phyloP scores from a whole-genome alignment of 2,113 vertebrate species.

The Condylura cristata region DNA sequence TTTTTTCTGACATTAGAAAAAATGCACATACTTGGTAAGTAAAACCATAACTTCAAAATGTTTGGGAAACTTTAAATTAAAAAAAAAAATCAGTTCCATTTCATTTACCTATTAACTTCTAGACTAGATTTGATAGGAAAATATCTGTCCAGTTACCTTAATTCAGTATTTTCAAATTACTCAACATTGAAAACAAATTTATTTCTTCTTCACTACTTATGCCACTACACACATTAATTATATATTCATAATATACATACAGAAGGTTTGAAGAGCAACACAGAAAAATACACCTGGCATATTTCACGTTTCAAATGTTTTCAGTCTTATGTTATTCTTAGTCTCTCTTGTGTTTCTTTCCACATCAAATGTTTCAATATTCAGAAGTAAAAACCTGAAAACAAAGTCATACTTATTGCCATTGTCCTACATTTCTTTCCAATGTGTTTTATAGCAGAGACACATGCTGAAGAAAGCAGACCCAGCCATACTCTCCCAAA shows the following conservation, averaged over 20 bases:
- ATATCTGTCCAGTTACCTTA: neutral
- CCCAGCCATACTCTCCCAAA: neutral
- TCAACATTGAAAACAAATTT: constrained; percentile 1
- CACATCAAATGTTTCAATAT: neutral
- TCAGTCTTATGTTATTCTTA: neutral
- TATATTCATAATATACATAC: neutral
- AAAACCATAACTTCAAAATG: constrained; percentile 43
- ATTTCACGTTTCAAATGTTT: neutral
- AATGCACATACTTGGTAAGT: constrained; percentile 31
- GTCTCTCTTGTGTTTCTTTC: neutral
- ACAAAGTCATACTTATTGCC: neutral
- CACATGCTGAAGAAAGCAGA: neutral
- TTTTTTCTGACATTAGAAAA: constrained; percentile 55
- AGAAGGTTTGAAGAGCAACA: neutral
- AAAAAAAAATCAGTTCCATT: neutral
- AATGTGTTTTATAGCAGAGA: neutral
- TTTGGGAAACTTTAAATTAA: neutral
- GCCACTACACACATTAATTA: neutral
- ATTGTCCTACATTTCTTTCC: neutral
- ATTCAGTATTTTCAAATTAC: neutral
- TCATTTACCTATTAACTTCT: constrained; percentile 38
- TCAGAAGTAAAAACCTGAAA: neutral
- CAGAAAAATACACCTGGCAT: neutral
- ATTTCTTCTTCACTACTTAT: neutral
- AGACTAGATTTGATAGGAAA: neutral